These are phyloP conservation scores for Strigamia transsilvanica DNA, from an alignment of 2,888 invertebrate genomes.

Conservation along the genomic window DNA sequence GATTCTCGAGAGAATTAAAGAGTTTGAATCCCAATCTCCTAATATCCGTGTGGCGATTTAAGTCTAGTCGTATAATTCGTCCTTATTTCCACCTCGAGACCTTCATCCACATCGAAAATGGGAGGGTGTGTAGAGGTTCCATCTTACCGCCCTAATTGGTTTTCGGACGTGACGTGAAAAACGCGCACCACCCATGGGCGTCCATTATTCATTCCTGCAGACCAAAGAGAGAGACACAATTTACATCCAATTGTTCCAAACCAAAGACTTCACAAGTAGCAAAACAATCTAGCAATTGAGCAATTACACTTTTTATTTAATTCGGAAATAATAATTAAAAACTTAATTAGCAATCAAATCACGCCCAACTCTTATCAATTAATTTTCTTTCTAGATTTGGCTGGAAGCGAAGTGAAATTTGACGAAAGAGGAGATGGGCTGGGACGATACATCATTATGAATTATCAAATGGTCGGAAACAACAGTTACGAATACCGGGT, in stretches of 20 bases:
- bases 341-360: not conserved
- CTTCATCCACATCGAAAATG: not conserved
- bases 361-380: not conserved
- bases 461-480: constrained; percentile 70
- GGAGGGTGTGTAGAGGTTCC: constrained; percentile 1
- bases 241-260: not conserved
- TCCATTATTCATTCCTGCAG: not conserved
- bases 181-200: not conserved
- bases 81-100: not conserved
- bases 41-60: not conserved
- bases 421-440: constrained; percentile 77
- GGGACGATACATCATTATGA: constrained; percentile 77
- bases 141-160: constrained; percentile 1
- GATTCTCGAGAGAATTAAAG: not conserved
- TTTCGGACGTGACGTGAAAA: not conserved
- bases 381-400: constrained; percentile 69
- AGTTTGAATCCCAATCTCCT: not conserved
- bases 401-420: constrained; percentile 74
- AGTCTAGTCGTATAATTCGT: constrained; percentile 1
- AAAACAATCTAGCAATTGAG: not conserved
- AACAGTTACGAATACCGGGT: constrained; percentile 68
- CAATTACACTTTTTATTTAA: not conserved
- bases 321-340: not conserved
- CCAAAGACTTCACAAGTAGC: not conserved
- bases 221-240: not conserved